These are phyloP conservation scores for Gymnarchus niloticus DNA, from an alignment of 2,113 vertebrate genomes.

Conservation along the genomic window DNA sequence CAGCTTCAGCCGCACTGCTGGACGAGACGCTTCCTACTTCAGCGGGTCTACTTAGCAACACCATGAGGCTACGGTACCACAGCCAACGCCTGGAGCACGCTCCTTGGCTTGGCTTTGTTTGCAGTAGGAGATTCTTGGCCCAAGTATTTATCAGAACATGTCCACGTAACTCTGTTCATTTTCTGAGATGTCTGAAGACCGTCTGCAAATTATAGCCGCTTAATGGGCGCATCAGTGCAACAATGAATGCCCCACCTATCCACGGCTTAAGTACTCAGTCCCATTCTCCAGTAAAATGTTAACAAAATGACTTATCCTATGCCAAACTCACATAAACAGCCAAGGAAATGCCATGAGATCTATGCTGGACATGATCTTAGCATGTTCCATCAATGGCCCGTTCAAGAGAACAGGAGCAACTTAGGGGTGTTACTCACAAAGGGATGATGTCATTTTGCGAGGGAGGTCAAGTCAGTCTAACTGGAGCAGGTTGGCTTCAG, in stretches of 20 bases:
- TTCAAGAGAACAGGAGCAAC: slow-evolving; percentile 40
- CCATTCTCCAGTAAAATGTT: neutral
- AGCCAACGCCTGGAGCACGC: neutral
- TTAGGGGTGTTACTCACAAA: slow-evolving; percentile 22
- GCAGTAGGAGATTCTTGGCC: neutral
- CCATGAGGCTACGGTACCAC: too few species aligned
- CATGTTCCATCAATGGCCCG: slow-evolving; percentile 37
- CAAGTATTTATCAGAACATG: neutral
- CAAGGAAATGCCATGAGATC: neutral
- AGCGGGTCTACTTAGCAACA: too few species aligned
- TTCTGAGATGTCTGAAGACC: neutral
- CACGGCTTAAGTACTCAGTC: too few species aligned
- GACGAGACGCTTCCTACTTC: neutral
- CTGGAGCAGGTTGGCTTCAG: neutral
- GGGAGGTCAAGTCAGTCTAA: slow-evolving; percentile 18
- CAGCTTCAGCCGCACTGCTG: neutral
- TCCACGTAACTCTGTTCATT: neutral
- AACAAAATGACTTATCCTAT: neutral
- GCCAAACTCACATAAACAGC: neutral
- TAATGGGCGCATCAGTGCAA: neutral
- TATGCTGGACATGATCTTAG: too few species aligned
- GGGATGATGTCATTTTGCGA: slow-evolving; percentile 44
- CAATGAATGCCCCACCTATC: too few species aligned
- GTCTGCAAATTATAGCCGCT: neutral
- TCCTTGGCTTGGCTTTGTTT: neutral